These are phyloP conservation scores for Okapia johnstoni DNA, from an alignment of 2,113 vertebrate species.

Conservation along the genomic window DNA sequence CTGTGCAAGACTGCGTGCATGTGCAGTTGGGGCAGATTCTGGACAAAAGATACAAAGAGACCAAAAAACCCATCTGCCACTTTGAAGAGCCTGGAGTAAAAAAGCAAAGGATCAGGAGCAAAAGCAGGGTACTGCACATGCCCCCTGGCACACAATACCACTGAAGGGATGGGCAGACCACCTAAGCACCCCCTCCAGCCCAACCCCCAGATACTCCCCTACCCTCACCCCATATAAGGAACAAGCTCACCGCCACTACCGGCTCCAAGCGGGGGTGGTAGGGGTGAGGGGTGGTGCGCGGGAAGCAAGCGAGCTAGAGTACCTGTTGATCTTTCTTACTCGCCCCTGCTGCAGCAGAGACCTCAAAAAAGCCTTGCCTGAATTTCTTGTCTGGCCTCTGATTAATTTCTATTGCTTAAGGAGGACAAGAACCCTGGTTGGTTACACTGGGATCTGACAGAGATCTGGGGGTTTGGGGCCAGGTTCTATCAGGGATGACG, in stretches of 20 bases:
- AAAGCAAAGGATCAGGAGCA: background rate
- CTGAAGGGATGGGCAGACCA: background rate
- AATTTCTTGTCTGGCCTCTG: background rate
- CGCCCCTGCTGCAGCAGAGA: background rate
- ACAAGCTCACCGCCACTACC: background rate
- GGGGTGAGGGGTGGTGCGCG: fast-evolving
- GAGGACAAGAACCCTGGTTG: background rate
- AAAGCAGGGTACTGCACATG: background rate
- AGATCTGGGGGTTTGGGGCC: background rate
- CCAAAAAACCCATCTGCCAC: background rate
- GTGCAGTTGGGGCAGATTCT: background rate
- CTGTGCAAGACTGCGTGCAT: background rate
- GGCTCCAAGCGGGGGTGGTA: background rate
- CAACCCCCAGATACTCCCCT: background rate
- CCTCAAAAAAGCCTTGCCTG: background rate
- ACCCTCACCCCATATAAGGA: background rate
- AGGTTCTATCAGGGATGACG: background rate
- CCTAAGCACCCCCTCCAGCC: background rate
- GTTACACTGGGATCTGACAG: background rate
- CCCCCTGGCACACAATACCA: background rate
- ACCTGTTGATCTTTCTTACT: background rate
- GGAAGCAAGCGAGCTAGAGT: background rate
- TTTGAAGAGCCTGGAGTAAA: background rate
- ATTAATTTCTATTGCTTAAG: background rate
- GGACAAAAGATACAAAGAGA: background rate